Conservation (phyloP, 2,113 vertebrate species). For the Xiphophorus maculatus region DNA sequence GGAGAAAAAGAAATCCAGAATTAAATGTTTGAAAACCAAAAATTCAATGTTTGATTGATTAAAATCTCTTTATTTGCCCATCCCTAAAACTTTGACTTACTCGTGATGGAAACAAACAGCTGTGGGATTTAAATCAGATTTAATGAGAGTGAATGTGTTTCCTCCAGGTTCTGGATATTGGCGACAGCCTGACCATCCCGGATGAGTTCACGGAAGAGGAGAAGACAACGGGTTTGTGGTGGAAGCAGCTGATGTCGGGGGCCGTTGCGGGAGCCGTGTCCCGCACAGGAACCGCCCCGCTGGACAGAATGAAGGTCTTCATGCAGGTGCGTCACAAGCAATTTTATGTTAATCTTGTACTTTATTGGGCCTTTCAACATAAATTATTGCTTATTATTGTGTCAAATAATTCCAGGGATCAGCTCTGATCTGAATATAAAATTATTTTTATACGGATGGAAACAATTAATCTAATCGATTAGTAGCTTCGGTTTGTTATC, state of each 20-base stretch:
- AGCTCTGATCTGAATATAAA: not conserved
- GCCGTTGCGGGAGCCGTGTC: conserved; percentile 92
- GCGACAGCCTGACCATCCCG: conserved; percentile 93
- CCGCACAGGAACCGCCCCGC: conserved; percentile 92
- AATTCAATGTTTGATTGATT: no score
- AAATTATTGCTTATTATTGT: no score
- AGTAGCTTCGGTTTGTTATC: no score
- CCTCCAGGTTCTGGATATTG: conserved; percentile 93
- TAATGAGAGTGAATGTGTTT: not conserved
- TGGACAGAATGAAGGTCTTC: conserved; percentile 97
- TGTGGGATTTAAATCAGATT: no score
- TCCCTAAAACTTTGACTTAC: not conserved
- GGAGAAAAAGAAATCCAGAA: no score
- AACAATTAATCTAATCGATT: no score
- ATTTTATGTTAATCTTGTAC: not conserved
- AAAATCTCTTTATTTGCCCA: no score
- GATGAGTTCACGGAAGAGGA: conserved; percentile 99
- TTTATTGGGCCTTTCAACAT: no score
- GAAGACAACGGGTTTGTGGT: conserved; percentile 92
- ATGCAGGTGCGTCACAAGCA: conserved; percentile 88
- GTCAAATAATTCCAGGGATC: no score
- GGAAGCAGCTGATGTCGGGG: conserved; percentile 91
- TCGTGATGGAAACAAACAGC: not conserved
- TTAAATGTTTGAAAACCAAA: no score
- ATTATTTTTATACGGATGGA: accelerated